Conservation (phyloP, 1,140 invertebrate species). For the Drosophila sechellia region DNA sequence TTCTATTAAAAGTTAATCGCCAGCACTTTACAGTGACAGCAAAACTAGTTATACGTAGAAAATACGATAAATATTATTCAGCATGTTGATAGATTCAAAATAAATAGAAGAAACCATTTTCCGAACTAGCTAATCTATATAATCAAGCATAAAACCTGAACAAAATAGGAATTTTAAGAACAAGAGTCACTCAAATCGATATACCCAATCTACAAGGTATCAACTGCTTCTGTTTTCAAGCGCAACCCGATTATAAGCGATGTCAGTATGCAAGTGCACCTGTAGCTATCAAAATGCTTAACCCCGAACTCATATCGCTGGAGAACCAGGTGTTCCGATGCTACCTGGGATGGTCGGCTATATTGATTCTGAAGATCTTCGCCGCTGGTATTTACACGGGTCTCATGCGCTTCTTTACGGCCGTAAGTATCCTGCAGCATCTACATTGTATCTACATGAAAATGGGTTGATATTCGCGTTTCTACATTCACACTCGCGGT, state of each 20-base stretch:
- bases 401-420: conserved; percentile 86
- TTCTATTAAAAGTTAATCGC: conserved; percentile 60
- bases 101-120: neutral
- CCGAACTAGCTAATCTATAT: no score
- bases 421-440: conserved; percentile 84
- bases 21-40: conserved; percentile 1
- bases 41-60: conserved; percentile 10
- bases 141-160: neutral
- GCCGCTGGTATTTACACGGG: conserved; percentile 86
- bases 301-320: conserved; percentile 56
- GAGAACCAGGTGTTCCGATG: conserved; percentile 85
- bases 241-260: conserved; percentile 3
- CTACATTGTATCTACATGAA: conserved; percentile 7
- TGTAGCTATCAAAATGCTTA: conserved; percentile 39
- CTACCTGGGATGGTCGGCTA: conserved; percentile 86
- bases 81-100: neutral
- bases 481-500: conserved; percentile 1
- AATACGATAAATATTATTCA: no score
- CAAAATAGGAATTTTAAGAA: neutral
- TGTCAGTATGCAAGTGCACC: conserved; percentile 32
- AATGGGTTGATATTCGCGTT: neutral
- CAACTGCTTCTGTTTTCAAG: neutral
- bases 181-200: neutral
- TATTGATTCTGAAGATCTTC: conserved; percentile 87
- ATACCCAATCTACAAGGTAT: neutral